phyloP scores from a whole-genome alignment of 2,888 invertebrate genomes.

The Sminthurides aquaticus region DNA sequence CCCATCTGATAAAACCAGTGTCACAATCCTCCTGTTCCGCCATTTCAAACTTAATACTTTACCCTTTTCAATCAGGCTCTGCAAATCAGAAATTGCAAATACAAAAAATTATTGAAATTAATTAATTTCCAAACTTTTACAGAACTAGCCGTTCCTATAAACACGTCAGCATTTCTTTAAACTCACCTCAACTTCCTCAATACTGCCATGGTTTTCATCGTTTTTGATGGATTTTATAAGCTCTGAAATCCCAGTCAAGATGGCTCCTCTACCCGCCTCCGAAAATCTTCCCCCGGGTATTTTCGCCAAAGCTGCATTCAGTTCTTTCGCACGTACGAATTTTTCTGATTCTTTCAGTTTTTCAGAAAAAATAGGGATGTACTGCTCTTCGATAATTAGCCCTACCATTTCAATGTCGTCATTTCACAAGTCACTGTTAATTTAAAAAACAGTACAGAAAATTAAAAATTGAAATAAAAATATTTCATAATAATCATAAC shows the following conservation, averaged over 20 bases:
- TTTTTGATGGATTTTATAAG: constrained; percentile 38
- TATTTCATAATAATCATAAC: too few species aligned
- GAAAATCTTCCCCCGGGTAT: constrained; percentile 24
- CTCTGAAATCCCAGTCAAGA: constrained; percentile 33
- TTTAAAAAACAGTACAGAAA: background rate
- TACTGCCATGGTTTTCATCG: constrained; percentile 31
- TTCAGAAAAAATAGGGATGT: constrained; percentile 32
- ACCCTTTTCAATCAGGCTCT: constrained; percentile 10
- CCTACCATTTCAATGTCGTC: constrained; percentile 28
- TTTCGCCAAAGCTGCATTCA: constrained; percentile 4
- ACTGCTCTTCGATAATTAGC: constrained; percentile 35
- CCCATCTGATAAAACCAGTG: constrained; percentile 35
- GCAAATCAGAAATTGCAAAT: constrained; percentile 1
- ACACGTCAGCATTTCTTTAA: background rate
- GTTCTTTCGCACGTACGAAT: constrained; percentile 29
- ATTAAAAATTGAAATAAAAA: background rate
- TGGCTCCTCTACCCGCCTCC: constrained; percentile 29
- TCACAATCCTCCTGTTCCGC: constrained; percentile 28
- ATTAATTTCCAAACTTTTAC: background rate
- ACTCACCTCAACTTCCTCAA: constrained; percentile 35
- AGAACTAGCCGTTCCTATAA: background rate
- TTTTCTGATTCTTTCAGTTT: constrained; percentile 26
- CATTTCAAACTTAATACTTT: constrained; percentile 37
- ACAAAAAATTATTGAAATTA: background rate
- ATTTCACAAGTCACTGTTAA: background rate